phyloP scores from a whole-genome alignment of 1,140 invertebrate species.

The Meloidogyne hapla region DNA sequence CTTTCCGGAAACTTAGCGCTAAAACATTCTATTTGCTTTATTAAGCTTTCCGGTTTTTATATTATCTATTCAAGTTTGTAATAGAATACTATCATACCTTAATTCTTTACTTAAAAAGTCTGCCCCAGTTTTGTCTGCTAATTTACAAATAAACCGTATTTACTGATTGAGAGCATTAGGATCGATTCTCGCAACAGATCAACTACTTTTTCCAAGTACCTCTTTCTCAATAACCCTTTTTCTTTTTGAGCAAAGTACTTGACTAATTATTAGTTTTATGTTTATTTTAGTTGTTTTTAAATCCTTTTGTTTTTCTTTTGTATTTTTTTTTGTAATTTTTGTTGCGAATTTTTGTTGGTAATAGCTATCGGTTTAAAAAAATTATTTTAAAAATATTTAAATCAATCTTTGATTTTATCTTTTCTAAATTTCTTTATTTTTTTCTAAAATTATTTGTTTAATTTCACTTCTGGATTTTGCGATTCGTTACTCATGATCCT shows the following conservation, averaged over 20 bases:
- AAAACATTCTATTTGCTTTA: too few species aligned
- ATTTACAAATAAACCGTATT: background rate
- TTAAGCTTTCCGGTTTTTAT: too few species aligned
- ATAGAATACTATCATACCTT: too few species aligned
- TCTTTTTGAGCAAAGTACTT: background rate
- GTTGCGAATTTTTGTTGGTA: background rate
- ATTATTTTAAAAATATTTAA: too few species aligned
- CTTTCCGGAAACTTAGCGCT: too few species aligned
- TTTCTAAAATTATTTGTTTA: too few species aligned
- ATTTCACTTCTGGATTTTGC: too few species aligned
- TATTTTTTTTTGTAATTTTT: background rate
- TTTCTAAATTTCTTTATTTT: too few species aligned
- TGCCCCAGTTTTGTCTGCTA: too few species aligned
- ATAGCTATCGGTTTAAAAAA: background rate
- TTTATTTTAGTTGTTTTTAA: background rate
- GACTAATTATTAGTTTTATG: conserved; percentile 2
- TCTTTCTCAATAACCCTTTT: background rate
- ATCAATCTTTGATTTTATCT: background rate
- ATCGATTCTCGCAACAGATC: background rate
- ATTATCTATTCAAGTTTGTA: too few species aligned
- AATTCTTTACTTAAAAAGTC: too few species aligned
- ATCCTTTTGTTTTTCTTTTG: background rate
- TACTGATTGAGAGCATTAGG: background rate
- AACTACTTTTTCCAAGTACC: background rate
- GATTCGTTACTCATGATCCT: too few species aligned